Percentiles rank a stretch among this genome's conserved stretches.
Evolutionary conservation across 2,797 vertebrate species (phyloP).

Genomic region (Hirundo rustica): DNA sequence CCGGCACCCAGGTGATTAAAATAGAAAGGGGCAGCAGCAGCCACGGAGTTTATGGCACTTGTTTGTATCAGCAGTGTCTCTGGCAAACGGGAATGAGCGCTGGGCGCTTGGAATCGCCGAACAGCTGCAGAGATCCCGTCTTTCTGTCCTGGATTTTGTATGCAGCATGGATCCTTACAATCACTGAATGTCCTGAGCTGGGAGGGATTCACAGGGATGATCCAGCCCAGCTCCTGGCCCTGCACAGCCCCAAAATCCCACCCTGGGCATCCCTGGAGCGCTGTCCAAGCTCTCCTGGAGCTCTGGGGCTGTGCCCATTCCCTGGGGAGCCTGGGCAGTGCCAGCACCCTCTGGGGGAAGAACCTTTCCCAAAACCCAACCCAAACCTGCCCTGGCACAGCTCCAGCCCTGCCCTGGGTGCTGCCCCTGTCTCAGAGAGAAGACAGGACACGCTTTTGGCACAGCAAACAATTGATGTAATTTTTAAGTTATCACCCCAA

Average conservation of each 20-base stretch:
- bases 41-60: neutral
- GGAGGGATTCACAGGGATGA: neutral
- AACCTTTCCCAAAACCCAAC: neutral
- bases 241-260: neutral
- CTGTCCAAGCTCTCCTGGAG: neutral
- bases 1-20: neutral
- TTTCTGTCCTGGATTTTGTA: neutral
- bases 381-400: fast-evolving
- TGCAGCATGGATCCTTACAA: neutral
- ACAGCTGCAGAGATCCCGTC: neutral
- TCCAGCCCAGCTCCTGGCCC: fast-evolving
- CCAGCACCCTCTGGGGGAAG: neutral
- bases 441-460: neutral
- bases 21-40: neutral
- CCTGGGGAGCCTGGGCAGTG: neutral
- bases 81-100: fast-evolving
- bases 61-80: neutral
- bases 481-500: neutral
- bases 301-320: neutral
- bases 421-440: neutral
- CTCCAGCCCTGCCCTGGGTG: fast-evolving
- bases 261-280: neutral
- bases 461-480: neutral
- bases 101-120: neutral
- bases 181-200: neutral